Evolutionary conservation across 2,113 vertebrate genomes (phyloP).

Genomic region (Bubalus kerabau): DNA sequence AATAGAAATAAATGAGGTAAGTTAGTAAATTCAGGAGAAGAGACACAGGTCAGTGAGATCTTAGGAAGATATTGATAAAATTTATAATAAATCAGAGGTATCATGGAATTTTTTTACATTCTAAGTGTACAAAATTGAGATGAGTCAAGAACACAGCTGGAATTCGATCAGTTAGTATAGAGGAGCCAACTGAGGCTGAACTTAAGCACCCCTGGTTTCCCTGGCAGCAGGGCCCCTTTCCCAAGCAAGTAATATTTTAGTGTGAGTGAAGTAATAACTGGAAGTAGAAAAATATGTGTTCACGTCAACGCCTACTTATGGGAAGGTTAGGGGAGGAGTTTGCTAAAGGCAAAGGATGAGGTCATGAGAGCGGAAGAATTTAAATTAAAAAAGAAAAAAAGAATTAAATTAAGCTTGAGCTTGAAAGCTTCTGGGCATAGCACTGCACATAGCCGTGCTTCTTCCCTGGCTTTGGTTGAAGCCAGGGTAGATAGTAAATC

Average conservation of each 20-base stretch:
- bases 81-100: not conserved
- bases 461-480: not conserved
- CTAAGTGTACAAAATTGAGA: not conserved
- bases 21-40: not conserved
- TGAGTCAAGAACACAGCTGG: not conserved
- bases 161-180: not conserved
- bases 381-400: not conserved
- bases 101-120: not conserved
- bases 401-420: not conserved
- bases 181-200: not conserved
- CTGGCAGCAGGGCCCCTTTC: not conserved
- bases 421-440: not conserved
- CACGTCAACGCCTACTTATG: not conserved
- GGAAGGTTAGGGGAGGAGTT: not conserved
- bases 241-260: not conserved
- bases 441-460: not conserved
- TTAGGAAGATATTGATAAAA: not conserved
- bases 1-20: not conserved
- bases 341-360: not conserved
- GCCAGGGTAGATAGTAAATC: not conserved
- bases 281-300: not conserved
- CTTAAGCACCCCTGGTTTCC: not conserved
- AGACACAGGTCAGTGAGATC: not conserved
- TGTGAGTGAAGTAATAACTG: not conserved
- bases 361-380: not conserved